These are phyloP conservation scores for Cristatella mucedo DNA, from an alignment of 2,888 invertebrate genomes.

Conservation along the genomic window DNA sequence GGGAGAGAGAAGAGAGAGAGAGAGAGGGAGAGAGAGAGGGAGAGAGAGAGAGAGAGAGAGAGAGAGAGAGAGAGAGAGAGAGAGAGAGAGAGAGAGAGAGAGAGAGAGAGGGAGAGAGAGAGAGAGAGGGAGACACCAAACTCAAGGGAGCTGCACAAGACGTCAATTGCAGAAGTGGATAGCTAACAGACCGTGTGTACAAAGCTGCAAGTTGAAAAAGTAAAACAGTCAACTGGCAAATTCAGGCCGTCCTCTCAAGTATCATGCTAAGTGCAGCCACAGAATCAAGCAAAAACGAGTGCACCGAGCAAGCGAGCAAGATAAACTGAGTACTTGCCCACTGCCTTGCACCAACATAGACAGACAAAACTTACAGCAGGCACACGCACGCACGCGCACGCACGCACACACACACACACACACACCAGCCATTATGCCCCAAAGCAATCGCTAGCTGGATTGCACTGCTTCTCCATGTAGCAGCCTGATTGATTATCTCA, in stretches of 20 bases:
- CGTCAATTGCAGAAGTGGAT: neutral
- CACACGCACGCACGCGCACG: no score
- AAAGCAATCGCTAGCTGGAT: no score
- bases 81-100: slow-evolving; percentile 7
- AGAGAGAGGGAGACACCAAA: slow-evolving; percentile 1
- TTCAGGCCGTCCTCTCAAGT: neutral
- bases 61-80: slow-evolving; percentile 8
- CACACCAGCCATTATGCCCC: no score
- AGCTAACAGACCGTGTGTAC: no score
- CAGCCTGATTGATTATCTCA: no score
- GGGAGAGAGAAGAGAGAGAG: neutral
- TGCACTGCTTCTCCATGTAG: no score
- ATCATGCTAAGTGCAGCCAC: neutral
- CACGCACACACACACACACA: no score
- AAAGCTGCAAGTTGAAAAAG: no score
- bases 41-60: slow-evolving; percentile 7
- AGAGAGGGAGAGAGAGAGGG: slow-evolving; percentile 1
- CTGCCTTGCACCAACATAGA: no score
- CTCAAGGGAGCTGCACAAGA: neutral
- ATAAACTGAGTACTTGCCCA: no score
- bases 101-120: slow-evolving; percentile 6
- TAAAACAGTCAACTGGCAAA: neutral
- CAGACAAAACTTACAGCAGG: no score
- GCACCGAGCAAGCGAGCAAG: no score
- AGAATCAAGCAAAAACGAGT: neutral